Evolutionary conservation across 2,113 vertebrate species (phyloP), one percentile per base, ranked within the genome.

Genomic region (Sinosuthora webbiana): DNA sequence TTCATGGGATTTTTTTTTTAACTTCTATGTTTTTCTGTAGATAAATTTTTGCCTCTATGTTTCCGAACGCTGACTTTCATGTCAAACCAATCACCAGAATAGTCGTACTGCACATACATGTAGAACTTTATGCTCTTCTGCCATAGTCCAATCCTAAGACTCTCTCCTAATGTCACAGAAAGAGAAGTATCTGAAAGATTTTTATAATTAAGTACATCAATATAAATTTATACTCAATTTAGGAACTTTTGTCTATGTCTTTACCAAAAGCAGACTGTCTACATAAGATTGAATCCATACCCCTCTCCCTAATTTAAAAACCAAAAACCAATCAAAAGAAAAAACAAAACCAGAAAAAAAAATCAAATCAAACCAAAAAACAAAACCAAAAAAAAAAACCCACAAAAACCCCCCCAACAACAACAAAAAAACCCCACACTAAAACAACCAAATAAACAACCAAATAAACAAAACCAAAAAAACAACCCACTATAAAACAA

Each of bases 261-360:
- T 81, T 13, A 12, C 10, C 21, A 57, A 71, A 92, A 71, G 9
- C 5, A 63, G 18, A 23, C 22, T 30, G 13, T 28, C 5, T 63
- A 7, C 41, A 21, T 57, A 71, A 57, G 67, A 57, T 1, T 35
- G 1, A 86, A 81, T 59, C 44, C 10, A 57, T 49, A n/a, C 0
- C 3, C 9, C 13, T 24, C 31, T 27, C 18, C 20, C 5, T 30
- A 45, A 50, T 16, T 55, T 3, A 7, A 85, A 65, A 35, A 25
- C 5, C 1, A n/a, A 55, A 74, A 53, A 7, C 1, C 27, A 60
- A 59, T 0, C 5, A 45, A 73, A 35, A 23, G 3, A 52, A 3
- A 12, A 13, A 41, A 41, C 13, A 47, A 49, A 62, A 47, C 6
- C 23, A 49, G 15, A 24, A 31, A 52, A 25, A 35, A 45, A 10